Evolutionary conservation across 2,888 invertebrate genomes (phyloP).

Genomic region (Leptinotarsa peninsularis): DNA sequence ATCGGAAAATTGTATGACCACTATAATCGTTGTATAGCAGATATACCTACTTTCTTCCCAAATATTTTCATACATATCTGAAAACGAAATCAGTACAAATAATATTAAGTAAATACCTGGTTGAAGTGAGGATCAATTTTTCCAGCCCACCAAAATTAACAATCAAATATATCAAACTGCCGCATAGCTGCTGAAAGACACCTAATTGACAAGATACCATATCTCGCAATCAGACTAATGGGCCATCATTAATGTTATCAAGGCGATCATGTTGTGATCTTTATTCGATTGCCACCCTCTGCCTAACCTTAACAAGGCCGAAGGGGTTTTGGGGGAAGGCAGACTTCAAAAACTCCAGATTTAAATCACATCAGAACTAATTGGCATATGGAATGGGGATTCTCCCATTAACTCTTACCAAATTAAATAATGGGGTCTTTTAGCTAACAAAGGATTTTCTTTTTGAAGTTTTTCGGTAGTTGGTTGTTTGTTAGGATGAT

Average conservation of each 20-base stretch:
- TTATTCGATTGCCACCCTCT: constrained; percentile 57
- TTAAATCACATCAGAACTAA: constrained; percentile 54
- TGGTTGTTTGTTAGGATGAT: constrained; percentile 22
- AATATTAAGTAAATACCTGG: no score
- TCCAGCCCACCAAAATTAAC: neutral
- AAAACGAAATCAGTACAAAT: no score
- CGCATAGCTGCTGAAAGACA: constrained; percentile 2
- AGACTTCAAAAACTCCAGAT: constrained; percentile 54
- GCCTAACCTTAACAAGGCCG: constrained; percentile 52
- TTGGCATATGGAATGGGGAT: constrained; percentile 48
- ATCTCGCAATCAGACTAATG: constrained; percentile 54
- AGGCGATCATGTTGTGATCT: constrained; percentile 47
- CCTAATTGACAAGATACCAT: constrained; percentile 39
- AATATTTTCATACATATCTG: no score
- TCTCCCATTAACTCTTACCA: constrained; percentile 39
- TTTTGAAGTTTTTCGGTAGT: constrained; percentile 26
- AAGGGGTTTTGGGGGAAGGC: constrained; percentile 38
- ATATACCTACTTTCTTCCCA: no score
- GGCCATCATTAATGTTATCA: constrained; percentile 58
- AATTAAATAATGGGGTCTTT: constrained; percentile 40
- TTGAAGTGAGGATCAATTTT: no score
- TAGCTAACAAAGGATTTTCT: constrained; percentile 18
- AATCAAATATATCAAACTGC: neutral
- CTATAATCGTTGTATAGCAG: no score
- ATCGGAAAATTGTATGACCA: no score